Percentiles rank a stretch among this genome's conserved stretches.
These are phyloP conservation scores for Tragelaphus scriptus DNA, from an alignment of 2,113 vertebrate species.

Conservation along the genomic window DNA sequence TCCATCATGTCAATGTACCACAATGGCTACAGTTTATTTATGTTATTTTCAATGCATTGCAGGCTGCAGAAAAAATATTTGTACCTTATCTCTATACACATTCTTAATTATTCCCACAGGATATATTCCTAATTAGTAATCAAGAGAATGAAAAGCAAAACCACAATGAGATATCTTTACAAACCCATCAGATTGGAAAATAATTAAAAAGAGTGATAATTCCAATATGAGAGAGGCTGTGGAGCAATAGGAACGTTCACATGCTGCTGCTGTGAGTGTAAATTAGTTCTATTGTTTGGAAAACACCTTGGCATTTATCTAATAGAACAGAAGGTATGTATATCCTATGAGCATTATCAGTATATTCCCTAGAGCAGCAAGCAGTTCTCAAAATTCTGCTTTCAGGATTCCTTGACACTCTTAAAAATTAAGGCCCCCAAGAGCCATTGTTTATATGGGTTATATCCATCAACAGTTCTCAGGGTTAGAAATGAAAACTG, in stretches of 20 bases:
- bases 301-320: neutral
- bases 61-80: neutral
- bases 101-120: neutral
- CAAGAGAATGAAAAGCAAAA: neutral
- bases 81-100: neutral
- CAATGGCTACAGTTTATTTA: neutral
- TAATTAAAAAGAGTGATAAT: neutral
- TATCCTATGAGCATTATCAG: neutral
- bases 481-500: neutral
- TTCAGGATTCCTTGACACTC: neutral
- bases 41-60: neutral
- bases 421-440: neutral
- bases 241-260: neutral
- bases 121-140: neutral
- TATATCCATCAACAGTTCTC: neutral
- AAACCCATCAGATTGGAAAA: neutral
- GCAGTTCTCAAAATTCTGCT: neutral
- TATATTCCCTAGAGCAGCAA: neutral
- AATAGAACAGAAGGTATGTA: neutral
- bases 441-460: neutral
- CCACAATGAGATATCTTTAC: neutral
- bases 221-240: neutral
- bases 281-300: neutral
- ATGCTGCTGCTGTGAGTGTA: neutral
- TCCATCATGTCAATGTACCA: neutral